Conservation (phyloP, 2,888 invertebrate species). For the Glyphotaelius pellucidus region DNA sequence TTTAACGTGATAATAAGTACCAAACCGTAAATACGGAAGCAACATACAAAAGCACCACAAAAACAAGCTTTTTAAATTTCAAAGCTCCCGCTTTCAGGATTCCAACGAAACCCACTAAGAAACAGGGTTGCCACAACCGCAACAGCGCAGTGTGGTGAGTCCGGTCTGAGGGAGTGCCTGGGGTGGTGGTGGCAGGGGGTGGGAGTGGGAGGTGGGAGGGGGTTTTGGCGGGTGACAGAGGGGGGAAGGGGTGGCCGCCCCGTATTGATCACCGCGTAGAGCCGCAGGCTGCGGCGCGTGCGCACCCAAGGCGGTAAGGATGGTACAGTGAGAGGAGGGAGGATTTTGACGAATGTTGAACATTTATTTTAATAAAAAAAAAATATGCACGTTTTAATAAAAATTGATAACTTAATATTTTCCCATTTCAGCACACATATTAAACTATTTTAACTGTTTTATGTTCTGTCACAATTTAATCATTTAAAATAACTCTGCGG, state of each 20-base stretch:
- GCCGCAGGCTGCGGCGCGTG: constrained; percentile 63
- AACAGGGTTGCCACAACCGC: background rate
- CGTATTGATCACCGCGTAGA: constrained; percentile 60
- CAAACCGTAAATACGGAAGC: too few species aligned
- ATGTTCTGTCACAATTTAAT: too few species aligned
- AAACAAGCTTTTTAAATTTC: background rate
- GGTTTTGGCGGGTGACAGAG: background rate
- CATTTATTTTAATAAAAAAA: background rate
- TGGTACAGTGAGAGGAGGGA: constrained; percentile 54
- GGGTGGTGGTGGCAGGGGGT: background rate
- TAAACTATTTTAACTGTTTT: too few species aligned
- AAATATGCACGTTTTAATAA: too few species aligned
- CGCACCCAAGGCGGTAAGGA: constrained; percentile 51
- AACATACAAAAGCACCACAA: background rate
- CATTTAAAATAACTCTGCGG: too few species aligned
- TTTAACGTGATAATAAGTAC: too few species aligned
- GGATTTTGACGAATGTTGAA: background rate
- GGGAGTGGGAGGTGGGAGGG: constrained; percentile 12
- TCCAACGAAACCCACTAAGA: background rate
- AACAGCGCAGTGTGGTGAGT: background rate
- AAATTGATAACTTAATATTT: too few species aligned
- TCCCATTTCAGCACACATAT: too few species aligned
- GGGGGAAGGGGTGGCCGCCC: constrained; percentile 42
- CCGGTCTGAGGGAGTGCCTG: background rate
- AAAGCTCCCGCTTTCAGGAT: background rate